A percentile compares a stretch with the other conserved stretches of the same genome.
Evolutionary conservation across 2,113 vertebrate genomes (phyloP).

Genomic region (Perccottus glenii): DNA sequence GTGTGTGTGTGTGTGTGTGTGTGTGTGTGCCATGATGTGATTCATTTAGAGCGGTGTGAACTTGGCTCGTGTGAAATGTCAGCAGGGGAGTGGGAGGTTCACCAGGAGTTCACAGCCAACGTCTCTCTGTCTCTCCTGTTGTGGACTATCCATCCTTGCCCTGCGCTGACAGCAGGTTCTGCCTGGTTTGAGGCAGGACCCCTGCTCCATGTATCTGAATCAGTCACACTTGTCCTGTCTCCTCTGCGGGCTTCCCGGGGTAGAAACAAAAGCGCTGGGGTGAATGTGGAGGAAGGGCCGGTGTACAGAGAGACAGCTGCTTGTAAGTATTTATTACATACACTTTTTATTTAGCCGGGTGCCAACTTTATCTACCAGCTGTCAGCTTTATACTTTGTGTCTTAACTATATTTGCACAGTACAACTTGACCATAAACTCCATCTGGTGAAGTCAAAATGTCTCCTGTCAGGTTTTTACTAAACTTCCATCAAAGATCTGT

Average conservation of each 20-base stretch:
- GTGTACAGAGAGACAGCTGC: slow-evolving; percentile 28
- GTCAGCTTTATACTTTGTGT: slow-evolving; percentile 57
- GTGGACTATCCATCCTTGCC: slow-evolving; percentile 8
- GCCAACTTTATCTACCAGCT: slow-evolving; percentile 56
- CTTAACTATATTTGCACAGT: slow-evolving; percentile 42
- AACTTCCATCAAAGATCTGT: no score
- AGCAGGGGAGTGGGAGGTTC: slow-evolving; percentile 45
- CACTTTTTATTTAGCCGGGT: slow-evolving; percentile 40
- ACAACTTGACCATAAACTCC: slow-evolving; percentile 52
- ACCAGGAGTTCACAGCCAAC: slow-evolving; percentile 56
- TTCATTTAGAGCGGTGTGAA: slow-evolving; percentile 9
- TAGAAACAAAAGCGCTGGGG: background rate
- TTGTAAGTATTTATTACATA: slow-evolving; percentile 21
- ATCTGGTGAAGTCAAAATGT: slow-evolving; percentile 30
- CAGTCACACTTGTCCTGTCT: slow-evolving; percentile 31
- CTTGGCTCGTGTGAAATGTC: slow-evolving; percentile 43
- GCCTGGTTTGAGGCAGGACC: slow-evolving; percentile 30
- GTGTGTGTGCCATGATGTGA: slow-evolving; percentile 26
- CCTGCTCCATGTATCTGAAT: slow-evolving; percentile 40
- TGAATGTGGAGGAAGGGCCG: background rate
- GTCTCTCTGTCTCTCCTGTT: slow-evolving; percentile 13
- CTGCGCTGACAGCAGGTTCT: slow-evolving; percentile 41
- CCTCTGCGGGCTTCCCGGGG: slow-evolving; percentile 6
- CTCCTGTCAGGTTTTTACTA: background rate
- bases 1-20: background rate